A percentile compares a stretch with the other conserved stretches of the same genome.
Conservation (phyloP, 2,797 vertebrate species). For the Sebastes taczanowskii region DNA sequence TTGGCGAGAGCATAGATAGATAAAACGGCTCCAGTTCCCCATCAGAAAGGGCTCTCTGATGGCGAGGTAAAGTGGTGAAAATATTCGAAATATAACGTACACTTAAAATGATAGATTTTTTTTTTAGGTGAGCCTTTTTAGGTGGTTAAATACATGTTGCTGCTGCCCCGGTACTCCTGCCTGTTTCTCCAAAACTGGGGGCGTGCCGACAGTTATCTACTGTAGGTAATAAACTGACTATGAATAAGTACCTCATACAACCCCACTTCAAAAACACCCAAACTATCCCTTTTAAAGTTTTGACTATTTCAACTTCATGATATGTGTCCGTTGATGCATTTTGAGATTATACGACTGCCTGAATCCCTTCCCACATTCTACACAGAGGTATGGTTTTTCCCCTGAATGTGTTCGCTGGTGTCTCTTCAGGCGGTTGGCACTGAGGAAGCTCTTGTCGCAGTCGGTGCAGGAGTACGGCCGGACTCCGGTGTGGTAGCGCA, state of each 20-base stretch:
- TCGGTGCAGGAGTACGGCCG: slow-evolving; percentile 75
- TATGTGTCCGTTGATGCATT: slow-evolving; percentile 76
- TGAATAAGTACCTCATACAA: not conserved
- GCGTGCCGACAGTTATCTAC: not conserved
- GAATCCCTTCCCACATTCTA: slow-evolving; percentile 75
- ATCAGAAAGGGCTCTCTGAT: no score
- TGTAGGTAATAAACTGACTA: not conserved
- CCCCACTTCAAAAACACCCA: not conserved
- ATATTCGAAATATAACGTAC: no score
- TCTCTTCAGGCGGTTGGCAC: slow-evolving; percentile 79
- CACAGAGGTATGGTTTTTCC: slow-evolving; percentile 75
- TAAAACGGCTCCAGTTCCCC: not conserved
- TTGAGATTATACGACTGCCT: slow-evolving; percentile 80
- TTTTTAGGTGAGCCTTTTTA: no score
- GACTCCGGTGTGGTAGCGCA: slow-evolving; percentile 79
- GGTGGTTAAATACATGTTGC: no score
- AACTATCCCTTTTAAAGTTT: not conserved
- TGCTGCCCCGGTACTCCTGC: no score
- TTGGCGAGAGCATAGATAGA: not conserved
- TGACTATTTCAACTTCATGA: slow-evolving; percentile 36
- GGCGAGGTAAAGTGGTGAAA: no score
- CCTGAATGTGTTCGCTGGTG: slow-evolving; percentile 79
- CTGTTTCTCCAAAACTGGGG: no score
- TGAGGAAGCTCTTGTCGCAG: slow-evolving; percentile 82
- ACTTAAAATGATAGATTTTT: no score